Percentiles rank a stretch among this genome's conserved stretches.
Evolutionary conservation across 2,797 vertebrate genomes (phyloP).

Genomic region (Darevskia nairensis): DNA sequence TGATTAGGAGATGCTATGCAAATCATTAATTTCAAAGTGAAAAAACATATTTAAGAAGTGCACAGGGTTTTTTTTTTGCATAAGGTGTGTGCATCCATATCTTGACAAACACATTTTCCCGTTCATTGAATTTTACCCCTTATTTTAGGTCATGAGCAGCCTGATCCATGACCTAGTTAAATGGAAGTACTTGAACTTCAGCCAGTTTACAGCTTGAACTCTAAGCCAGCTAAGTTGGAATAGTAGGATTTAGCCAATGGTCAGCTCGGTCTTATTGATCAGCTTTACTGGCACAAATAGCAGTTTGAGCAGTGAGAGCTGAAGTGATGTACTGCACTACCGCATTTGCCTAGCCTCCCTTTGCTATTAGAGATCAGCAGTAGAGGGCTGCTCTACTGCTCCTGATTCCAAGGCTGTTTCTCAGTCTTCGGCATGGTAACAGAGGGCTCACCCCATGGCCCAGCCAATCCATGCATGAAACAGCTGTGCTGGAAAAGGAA

Average conservation of each 20-base stretch:
- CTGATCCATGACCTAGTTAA: constrained; percentile 29
- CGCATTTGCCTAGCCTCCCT: not conserved
- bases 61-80: not conserved
- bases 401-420: not conserved
- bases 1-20: not conserved
- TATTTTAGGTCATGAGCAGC: not conserved
- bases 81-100: not conserved
- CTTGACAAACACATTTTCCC: not conserved
- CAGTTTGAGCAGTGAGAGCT: not conserved
- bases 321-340: not conserved
- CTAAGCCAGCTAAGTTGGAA: not conserved
- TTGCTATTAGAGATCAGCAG: not conserved
- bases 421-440: too few species aligned
- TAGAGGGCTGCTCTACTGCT: not conserved
- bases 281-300: constrained; percentile 13
- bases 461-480: not conserved
- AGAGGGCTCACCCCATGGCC: not conserved
- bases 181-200: not conserved
- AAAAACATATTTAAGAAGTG: not conserved
- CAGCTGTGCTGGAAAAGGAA: not conserved
- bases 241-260: constrained; percentile 3
- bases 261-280: not conserved
- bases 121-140: not conserved
- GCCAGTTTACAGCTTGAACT: not conserved
- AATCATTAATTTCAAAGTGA: not conserved